Percentiles rank a stretch among this genome's conserved stretches.
Evolutionary conservation across 2,113 vertebrate species (phyloP).

Genomic region (Alaudala cheleensis): DNA sequence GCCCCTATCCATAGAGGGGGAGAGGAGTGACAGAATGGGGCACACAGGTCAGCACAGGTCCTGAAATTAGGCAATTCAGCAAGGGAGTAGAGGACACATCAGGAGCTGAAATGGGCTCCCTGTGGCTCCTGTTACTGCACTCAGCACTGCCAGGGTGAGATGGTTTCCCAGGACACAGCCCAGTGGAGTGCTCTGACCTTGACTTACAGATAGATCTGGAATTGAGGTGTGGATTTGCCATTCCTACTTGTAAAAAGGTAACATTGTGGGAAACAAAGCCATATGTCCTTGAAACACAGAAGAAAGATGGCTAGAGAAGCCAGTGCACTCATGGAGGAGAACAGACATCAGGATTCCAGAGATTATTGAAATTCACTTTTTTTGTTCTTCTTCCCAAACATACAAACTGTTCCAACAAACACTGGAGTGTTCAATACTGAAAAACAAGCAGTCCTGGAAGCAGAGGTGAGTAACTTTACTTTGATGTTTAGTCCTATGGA

Average conservation of each 20-base stretch:
- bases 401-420: neutral
- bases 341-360: neutral
- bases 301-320: neutral
- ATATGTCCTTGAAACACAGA: neutral
- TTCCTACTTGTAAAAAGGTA: neutral
- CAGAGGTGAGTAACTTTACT: neutral
- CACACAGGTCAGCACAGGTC: rapidly evolving
- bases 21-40: neutral
- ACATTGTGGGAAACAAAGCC: neutral
- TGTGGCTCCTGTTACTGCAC: neutral
- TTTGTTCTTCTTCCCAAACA: neutral
- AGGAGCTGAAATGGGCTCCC: neutral
- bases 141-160: neutral
- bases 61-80: neutral
- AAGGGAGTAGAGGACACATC: neutral
- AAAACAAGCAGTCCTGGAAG: neutral
- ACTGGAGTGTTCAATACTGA: neutral
- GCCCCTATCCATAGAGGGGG: rapidly evolving
- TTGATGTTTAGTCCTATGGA: neutral
- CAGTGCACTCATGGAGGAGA: neutral
- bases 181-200: neutral
- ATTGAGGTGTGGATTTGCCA: neutral
- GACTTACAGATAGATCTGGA: neutral
- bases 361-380: neutral
- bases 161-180: neutral